A percentile compares a stretch with the other conserved stretches of the same genome.
phyloP scores from a whole-genome alignment of 2,888 invertebrate genomes.

The Protophormia terraenovae region DNA sequence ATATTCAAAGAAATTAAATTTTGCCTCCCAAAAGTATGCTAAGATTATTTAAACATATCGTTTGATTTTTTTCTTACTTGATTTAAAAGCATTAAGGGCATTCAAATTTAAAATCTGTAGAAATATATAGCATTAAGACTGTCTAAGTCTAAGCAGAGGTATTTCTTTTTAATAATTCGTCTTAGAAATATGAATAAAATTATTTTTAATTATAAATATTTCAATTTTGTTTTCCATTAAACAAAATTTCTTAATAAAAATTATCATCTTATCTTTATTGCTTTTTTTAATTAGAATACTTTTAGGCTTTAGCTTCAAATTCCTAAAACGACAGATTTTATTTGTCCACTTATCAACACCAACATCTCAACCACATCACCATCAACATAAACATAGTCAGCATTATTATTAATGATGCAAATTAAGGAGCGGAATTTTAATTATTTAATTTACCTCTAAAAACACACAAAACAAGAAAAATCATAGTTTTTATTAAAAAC shows the following conservation, averaged over 20 bases:
- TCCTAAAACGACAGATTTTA: slow-evolving; percentile 8
- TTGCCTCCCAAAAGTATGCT: slow-evolving; percentile 15
- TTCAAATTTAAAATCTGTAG: no score
- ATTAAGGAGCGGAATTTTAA: slow-evolving; percentile 81
- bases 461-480: slow-evolving; percentile 50
- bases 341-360: slow-evolving; percentile 66
- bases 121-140: no score
- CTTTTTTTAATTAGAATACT: not conserved
- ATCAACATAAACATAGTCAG: slow-evolving; percentile 22
- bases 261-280: slow-evolving; percentile 30
- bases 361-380: slow-evolving; percentile 20
- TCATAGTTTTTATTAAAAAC: slow-evolving; percentile 60
- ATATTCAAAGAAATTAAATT: slow-evolving; percentile 18
- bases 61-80: not conserved
- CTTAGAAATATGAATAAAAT: no score
- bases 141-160: no score
- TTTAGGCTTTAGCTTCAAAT: not conserved
- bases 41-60: not conserved
- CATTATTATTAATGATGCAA: slow-evolving; percentile 76
- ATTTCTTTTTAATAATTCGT: no score
- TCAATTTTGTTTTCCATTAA: not conserved
- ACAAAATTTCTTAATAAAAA: slow-evolving; percentile 6
- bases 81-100: not conserved
- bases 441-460: slow-evolving; percentile 76
- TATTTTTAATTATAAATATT: not conserved